These are phyloP conservation scores for Caenorhabditis angaria DNA, from an alignment of 2,888 invertebrate genomes.

Conservation along the genomic window DNA sequence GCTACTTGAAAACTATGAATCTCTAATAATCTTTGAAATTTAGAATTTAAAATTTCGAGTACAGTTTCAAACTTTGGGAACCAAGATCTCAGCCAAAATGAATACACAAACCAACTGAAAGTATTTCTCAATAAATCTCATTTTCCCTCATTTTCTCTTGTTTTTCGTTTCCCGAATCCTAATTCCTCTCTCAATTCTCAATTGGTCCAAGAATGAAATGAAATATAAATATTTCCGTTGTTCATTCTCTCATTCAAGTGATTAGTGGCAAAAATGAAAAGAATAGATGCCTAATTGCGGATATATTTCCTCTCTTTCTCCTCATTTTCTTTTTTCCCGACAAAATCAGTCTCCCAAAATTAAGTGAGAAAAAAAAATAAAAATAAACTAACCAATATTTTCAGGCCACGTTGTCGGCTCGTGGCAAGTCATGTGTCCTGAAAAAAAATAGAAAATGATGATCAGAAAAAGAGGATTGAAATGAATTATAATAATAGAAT, in stretches of 20 bases:
- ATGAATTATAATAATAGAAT: slow-evolving; percentile 20
- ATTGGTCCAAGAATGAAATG: background rate
- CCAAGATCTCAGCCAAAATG: too few relatives aligned
- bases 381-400: slow-evolving; percentile 9
- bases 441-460: slow-evolving; percentile 6
- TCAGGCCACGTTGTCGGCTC: slow-evolving; percentile 56
- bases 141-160: too few relatives aligned
- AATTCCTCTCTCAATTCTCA: background rate
- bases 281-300: slow-evolving; percentile 47
- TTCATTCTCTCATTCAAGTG: background rate
- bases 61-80: too few relatives aligned
- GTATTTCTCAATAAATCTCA: too few relatives aligned
- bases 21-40: too few relatives aligned
- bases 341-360: slow-evolving; percentile 6
- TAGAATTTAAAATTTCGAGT: too few relatives aligned
- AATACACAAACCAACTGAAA: too few relatives aligned
- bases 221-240: slow-evolving; percentile 4
- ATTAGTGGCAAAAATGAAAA: background rate
- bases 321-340: background rate
- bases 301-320: slow-evolving; percentile 15
- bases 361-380: slow-evolving; percentile 13
- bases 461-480: background rate
- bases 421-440: slow-evolving; percentile 60
- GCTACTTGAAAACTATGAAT: too few relatives aligned
- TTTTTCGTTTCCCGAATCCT: too few relatives aligned